A percentile compares a stretch with the other conserved stretches of the same genome.
Conservation (phyloP, 2,888 invertebrate species). For the Dolichopus griseipennis region DNA sequence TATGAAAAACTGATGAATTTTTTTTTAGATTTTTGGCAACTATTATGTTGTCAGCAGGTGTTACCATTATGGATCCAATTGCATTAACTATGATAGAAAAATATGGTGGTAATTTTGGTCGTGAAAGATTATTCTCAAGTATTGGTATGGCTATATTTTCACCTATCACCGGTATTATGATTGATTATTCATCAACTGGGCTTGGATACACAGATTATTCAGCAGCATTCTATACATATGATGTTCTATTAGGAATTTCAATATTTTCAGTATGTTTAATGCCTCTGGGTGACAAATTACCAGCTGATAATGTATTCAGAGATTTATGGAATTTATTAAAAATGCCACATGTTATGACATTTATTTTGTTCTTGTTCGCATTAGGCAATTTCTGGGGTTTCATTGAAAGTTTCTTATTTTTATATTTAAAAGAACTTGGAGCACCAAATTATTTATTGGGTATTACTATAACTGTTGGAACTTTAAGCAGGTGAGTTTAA, state of each 20-base stretch:
- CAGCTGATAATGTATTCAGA: conserved; percentile 66
- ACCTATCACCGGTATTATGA: conserved; percentile 68
- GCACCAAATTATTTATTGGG: conserved; percentile 75
- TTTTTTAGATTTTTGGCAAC: conserved; percentile 60
- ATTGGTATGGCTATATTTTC: conserved; percentile 77
- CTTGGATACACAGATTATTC: conserved; percentile 75
- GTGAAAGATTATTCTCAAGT: conserved; percentile 70
- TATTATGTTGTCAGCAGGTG: conserved; percentile 73
- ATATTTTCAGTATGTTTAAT: conserved; percentile 66
- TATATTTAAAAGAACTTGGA: conserved; percentile 74
- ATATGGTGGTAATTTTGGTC: conserved; percentile 72
- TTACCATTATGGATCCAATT: conserved; percentile 82
- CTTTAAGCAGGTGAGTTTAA: conserved; percentile 47
- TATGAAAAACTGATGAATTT: conserved; percentile 8
- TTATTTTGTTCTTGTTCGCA: conserved; percentile 71
- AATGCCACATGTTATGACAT: conserved; percentile 69
- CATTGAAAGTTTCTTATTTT: conserved; percentile 79
- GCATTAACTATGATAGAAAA: conserved; percentile 77
- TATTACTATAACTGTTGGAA: conserved; percentile 78
- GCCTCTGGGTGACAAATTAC: conserved; percentile 68
- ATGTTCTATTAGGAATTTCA: conserved; percentile 61
- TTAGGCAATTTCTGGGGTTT: conserved; percentile 84
- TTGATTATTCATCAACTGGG: conserved; percentile 51
- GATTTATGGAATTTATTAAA: conserved; percentile 66
- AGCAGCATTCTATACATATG: conserved; percentile 75